Evolutionary conservation across 2,888 invertebrate genomes (phyloP), one percentile per base, ranked within the genome.

Genomic region (Eupeodes luniger): DNA sequence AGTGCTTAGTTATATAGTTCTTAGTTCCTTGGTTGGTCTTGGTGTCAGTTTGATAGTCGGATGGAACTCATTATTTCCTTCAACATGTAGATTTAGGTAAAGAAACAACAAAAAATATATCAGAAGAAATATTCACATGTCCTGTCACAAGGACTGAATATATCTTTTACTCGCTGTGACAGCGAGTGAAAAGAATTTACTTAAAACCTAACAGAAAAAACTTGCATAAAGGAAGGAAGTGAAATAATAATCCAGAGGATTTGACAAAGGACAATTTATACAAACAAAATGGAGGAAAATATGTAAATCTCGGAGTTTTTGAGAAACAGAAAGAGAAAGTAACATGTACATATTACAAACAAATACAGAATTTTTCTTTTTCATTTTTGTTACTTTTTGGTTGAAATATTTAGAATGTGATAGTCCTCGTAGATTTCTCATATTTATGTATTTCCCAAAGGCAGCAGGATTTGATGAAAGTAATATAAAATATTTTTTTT

Each of bases 1-100:
- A 27, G 27, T 19, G 9, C 19, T 55, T 16, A 2, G 16, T 19
- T 1, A 19, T 3, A 2, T 27, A 27, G 27, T 19, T 6, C 19
- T 55, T 16, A 4, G 11, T 27, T 5, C 55, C 12, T 64, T 53
- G 34, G 10, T 49, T 51, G 19, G 27, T 57, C 40, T 40, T 9
- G 2, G 12, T 4, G 14, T 36, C 14, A 2, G 34, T 34, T 36
- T 6, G n/a, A 16, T 51, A 59, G 59, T 27, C 51, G 49, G 36
- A 49, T 40, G 27, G 57, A 75, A 84, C 64, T 81, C 76, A 74
- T 78, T 82, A 70, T 76, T 79, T 83, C 16, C 72, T 16, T 67
- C 51, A 61, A 72, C 66, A 76, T 81, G 80, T 61, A 76, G 75
- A 81, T 70, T 77, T 59, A 51, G 76, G 9, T n/a, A n/a, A 36